Evolutionary conservation across 1,140 invertebrate genomes (phyloP).

Genomic region (Aethina tumida): DNA sequence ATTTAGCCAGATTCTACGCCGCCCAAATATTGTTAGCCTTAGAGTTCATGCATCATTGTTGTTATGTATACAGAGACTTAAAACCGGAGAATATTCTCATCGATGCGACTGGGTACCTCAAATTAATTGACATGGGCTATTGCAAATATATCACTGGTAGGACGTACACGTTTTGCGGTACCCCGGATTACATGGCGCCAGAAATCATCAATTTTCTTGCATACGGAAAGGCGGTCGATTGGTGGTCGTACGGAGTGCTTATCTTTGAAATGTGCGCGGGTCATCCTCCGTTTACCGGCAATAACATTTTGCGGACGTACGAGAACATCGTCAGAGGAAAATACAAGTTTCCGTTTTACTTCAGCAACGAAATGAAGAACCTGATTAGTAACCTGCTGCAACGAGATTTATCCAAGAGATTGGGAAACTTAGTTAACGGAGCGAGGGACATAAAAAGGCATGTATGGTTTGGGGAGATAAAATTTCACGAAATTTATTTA

Average conservation of each 20-base stretch:
- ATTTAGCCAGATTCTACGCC: constrained; percentile 97
- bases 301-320: constrained; percentile 97
- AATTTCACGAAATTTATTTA: constrained; percentile 99
- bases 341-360: constrained; percentile 86
- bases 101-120: constrained; percentile 96
- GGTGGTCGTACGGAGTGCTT: constrained; percentile 91
- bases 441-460: constrained; percentile 98
- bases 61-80: constrained; percentile 97
- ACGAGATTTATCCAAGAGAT: constrained; percentile 96
- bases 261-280: constrained; percentile 78
- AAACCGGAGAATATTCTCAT: constrained; percentile 99
- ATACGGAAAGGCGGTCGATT: constrained; percentile 93
- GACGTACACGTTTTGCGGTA: constrained; percentile 99
- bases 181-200: constrained; percentile 97
- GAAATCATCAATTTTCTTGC: constrained; percentile 92
- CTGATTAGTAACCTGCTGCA: constrained; percentile 93
- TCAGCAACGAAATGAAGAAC: constrained; percentile 92
- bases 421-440: constrained; percentile 97
- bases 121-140: constrained; percentile 99
- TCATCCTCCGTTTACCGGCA: constrained; percentile 92
- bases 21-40: constrained; percentile 99
- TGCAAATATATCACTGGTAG: constrained; percentile 97
- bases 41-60: constrained; percentile 98
- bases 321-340: constrained; percentile 93
- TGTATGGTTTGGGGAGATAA: constrained; percentile 97